phyloP scores from a whole-genome alignment of 2,888 invertebrate species.

The Xestobium rufovillosum region DNA sequence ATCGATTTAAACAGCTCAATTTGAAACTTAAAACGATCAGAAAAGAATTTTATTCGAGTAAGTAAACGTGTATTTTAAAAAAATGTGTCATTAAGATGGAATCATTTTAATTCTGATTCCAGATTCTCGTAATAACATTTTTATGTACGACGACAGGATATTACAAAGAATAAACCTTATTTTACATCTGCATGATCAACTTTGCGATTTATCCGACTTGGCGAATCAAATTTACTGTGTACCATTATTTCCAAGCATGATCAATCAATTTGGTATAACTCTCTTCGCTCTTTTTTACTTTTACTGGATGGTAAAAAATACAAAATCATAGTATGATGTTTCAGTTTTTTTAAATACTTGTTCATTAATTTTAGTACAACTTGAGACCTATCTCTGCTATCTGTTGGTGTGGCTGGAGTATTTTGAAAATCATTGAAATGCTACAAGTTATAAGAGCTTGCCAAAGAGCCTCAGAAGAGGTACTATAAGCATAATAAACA shows the following conservation, averaged over 20 bases:
- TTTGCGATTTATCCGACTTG: constrained; percentile 17
- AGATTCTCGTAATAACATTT: no score
- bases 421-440: constrained; percentile 13
- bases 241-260: constrained; percentile 18
- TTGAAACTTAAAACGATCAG: no score
- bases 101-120: no score
- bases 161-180: constrained; percentile 13
- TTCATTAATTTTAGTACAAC: constrained; percentile 13
- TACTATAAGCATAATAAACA: not conserved
- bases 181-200: constrained; percentile 18
- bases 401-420: constrained; percentile 13
- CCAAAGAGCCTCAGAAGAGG: constrained; percentile 9
- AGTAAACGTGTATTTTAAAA: no score
- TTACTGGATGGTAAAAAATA: constrained; percentile 21
- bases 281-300: constrained; percentile 21
- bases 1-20: no score
- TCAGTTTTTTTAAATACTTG: not conserved
- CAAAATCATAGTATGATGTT: not conserved
- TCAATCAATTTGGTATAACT: constrained; percentile 18
- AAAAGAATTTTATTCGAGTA: no score
- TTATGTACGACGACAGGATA: not conserved
- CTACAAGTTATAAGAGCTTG: constrained; percentile 12
- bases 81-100: no score
- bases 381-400: constrained; percentile 11
- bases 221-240: constrained; percentile 19